Conservation (phyloP, 2,888 invertebrate genomes). For the Cylindroiulus punctatus region DNA sequence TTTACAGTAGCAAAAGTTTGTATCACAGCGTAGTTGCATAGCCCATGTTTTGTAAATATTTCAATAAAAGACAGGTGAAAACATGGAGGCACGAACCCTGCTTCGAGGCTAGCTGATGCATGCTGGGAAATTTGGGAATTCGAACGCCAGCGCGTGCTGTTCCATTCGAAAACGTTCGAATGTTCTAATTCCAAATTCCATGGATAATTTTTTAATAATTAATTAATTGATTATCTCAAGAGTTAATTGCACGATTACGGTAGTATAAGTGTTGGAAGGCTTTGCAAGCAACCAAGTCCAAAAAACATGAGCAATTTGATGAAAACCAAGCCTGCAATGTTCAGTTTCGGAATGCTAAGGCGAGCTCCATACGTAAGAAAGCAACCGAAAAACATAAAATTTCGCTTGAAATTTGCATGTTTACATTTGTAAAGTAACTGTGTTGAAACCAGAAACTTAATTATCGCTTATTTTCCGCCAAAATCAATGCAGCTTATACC, state of each 20-base stretch:
- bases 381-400: too few relatives aligned
- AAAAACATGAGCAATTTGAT: background rate
- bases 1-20: too few relatives aligned
- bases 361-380: background rate
- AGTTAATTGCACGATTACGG: background rate
- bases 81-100: background rate
- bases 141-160: background rate
- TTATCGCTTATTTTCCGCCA: too few relatives aligned
- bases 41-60: too few relatives aligned
- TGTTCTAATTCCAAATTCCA: background rate
- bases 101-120: background rate
- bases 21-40: too few relatives aligned
- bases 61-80: too few relatives aligned
- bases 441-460: too few relatives aligned
- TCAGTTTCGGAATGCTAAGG: background rate
- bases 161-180: background rate
- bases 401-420: too few relatives aligned
- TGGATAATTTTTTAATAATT: background rate
- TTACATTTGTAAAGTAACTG: too few relatives aligned
- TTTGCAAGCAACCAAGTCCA: too few relatives aligned
- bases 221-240: background rate
- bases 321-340: background rate
- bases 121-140: background rate
- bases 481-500: too few relatives aligned
- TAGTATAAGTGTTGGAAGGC: too few relatives aligned